Conservation (phyloP, 2,113 vertebrate species). For the Corapipo altera region DNA sequence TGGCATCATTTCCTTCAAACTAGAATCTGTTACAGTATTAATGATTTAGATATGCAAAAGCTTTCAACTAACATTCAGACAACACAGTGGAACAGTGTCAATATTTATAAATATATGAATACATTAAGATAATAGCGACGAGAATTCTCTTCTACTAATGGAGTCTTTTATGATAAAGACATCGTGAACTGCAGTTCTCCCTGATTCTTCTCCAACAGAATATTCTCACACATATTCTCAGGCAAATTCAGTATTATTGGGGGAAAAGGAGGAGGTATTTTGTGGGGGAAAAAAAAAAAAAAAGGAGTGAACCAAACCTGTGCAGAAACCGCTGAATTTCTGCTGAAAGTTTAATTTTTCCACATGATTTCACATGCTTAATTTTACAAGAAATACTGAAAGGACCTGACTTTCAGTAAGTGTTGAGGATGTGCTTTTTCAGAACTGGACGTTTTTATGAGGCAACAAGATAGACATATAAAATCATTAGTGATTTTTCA, state of each 20-base stretch:
- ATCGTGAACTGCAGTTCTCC: neutral
- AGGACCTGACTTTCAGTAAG: neutral
- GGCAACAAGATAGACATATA: neutral
- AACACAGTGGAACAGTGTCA: neutral
- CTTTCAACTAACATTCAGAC: neutral
- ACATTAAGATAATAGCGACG: neutral
- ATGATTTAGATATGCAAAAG: neutral
- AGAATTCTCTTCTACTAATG: slow-evolving; percentile 6
- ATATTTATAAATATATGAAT: slow-evolving; percentile 53
- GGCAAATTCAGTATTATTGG: neutral
- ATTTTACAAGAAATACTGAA: neutral
- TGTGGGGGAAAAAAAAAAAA: rapidly evolving
- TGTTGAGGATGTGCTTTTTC: neutral
- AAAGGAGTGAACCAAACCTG: neutral
- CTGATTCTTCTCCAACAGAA: neutral
- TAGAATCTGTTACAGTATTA: neutral
- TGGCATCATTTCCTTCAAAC: neutral
- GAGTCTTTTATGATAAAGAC: neutral
- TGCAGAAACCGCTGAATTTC: neutral
- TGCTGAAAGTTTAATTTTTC: neutral
- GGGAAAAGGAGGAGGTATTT: neutral
- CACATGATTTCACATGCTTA: neutral
- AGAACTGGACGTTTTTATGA: neutral
- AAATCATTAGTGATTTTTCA: neutral
- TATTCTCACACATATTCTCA: neutral